Evolutionary conservation across 1,140 invertebrate species (phyloP).

Genomic region (Drosophila lacteicornis): DNA sequence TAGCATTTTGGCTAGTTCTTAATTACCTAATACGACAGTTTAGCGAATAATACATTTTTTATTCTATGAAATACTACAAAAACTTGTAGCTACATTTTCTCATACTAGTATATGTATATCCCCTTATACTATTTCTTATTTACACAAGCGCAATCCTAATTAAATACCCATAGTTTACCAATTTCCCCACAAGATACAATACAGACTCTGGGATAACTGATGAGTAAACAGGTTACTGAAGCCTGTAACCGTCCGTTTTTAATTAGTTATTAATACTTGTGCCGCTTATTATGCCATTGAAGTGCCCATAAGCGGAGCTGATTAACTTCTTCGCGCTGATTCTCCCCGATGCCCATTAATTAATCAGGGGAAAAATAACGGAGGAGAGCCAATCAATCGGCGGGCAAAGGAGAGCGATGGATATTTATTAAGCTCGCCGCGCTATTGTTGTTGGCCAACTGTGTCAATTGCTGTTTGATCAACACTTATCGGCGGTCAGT

Average conservation of each 20-base stretch:
- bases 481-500: slow-evolving; percentile 50
- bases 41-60: too few relatives aligned
- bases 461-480: slow-evolving; percentile 73
- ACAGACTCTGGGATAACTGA: too few relatives aligned
- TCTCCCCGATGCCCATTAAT: slow-evolving; percentile 25
- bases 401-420: slow-evolving; percentile 7
- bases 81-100: too few relatives aligned
- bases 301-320: slow-evolving; percentile 12
- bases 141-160: too few relatives aligned
- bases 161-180: too few relatives aligned
- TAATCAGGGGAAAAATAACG: slow-evolving; percentile 22
- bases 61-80: too few relatives aligned
- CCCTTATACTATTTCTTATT: too few relatives aligned
- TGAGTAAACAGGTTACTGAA: neutral
- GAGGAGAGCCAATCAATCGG: slow-evolving; percentile 34
- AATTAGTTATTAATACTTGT: slow-evolving; percentile 6
- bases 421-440: slow-evolving; percentile 32
- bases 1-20: too few relatives aligned
- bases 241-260: neutral
- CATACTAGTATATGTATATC: too few relatives aligned
- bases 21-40: too few relatives aligned
- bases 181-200: too few relatives aligned
- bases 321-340: slow-evolving; percentile 27
- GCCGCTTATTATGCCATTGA: neutral
- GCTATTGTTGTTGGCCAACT: slow-evolving; percentile 47